These are phyloP conservation scores for Pristionchus japonicus DNA, from an alignment of 2,888 invertebrate genomes.

Conservation along the genomic window DNA sequence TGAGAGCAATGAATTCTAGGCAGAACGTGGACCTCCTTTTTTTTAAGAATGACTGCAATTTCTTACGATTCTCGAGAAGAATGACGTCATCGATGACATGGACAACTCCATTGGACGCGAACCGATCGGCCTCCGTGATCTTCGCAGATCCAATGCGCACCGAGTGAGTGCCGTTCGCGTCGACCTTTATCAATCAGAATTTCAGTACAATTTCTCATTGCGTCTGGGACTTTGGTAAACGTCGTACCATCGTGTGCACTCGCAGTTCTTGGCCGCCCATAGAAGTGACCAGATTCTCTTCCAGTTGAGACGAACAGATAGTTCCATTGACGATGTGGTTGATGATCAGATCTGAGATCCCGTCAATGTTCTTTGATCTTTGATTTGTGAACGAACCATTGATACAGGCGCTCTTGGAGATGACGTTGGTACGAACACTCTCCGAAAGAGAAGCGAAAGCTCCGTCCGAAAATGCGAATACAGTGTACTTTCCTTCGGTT, in stretches of 20 bases:
- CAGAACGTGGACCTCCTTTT: too few species aligned
- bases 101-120: conserved; percentile 48
- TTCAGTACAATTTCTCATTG: not conserved
- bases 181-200: conserved; percentile 10
- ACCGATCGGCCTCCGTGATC: conserved; percentile 35
- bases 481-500: conserved; percentile 13
- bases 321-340: conserved; percentile 44
- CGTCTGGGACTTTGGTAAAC: not conserved
- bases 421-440: conserved; percentile 39
- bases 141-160: conserved; percentile 36
- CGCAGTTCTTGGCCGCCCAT: conserved; percentile 41
- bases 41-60: too few species aligned
- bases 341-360: conserved; percentile 41
- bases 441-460: conserved; percentile 38
- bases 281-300: not conserved
- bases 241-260: conserved; percentile 45
- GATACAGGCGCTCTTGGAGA: conserved; percentile 45
- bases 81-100: conserved; percentile 49
- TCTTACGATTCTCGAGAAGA: conserved; percentile 43
- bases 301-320: conserved; percentile 40
- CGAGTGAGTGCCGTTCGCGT: not conserved
- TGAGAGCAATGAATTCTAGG: too few species aligned
- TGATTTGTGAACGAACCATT: conserved; percentile 21
- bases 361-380: not conserved
- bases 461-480: conserved; percentile 45